These are phyloP conservation scores for Caenorhabditis sp. DNA, from an alignment of 2,888 invertebrate species.

Conservation along the genomic window DNA sequence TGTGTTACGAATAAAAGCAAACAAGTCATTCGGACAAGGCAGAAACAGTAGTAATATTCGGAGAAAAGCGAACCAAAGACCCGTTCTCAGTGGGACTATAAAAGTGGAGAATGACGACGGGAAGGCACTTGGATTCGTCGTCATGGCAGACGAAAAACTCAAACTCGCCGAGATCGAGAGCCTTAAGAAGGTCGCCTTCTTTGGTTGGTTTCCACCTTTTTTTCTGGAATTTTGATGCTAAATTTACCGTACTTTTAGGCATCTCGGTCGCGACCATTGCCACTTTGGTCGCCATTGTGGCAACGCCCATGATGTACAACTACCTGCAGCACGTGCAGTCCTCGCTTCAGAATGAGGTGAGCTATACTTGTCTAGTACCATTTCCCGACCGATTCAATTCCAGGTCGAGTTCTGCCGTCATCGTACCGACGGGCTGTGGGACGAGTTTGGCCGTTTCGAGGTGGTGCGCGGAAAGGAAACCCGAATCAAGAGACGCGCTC, in stretches of 20 bases:
- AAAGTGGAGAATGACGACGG: neutral
- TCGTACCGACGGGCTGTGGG: slow-evolving; percentile 75
- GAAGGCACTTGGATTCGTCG: slow-evolving; percentile 65
- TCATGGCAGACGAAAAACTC: slow-evolving; percentile 66
- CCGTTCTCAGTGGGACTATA: slow-evolving; percentile 27
- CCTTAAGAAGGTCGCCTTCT: slow-evolving; percentile 67
- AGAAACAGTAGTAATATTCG: slow-evolving; percentile 25
- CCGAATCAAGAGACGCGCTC: slow-evolving; percentile 59
- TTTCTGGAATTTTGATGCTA: neutral
- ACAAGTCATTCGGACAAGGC: neutral
- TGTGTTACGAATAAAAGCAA: slow-evolving; percentile 12
- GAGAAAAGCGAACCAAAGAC: slow-evolving; percentile 22
- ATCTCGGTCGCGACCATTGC: slow-evolving; percentile 65
- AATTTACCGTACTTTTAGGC: slow-evolving; percentile 30
- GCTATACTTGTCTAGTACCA: too few relatives aligned
- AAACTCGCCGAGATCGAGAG: slow-evolving; percentile 65
- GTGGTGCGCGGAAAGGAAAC: slow-evolving; percentile 54
- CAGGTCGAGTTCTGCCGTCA: slow-evolving; percentile 77
- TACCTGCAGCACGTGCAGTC: slow-evolving; percentile 67
- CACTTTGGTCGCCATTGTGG: slow-evolving; percentile 62
- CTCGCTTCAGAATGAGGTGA: slow-evolving; percentile 63
- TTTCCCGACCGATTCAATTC: neutral
- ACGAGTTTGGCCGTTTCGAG: slow-evolving; percentile 71
- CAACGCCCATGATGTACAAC: slow-evolving; percentile 65
- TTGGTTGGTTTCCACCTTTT: slow-evolving; percentile 43